Evolutionary conservation across 2,797 vertebrate species (phyloP).

Genomic region (Brachyrhaphis roseni): DNA sequence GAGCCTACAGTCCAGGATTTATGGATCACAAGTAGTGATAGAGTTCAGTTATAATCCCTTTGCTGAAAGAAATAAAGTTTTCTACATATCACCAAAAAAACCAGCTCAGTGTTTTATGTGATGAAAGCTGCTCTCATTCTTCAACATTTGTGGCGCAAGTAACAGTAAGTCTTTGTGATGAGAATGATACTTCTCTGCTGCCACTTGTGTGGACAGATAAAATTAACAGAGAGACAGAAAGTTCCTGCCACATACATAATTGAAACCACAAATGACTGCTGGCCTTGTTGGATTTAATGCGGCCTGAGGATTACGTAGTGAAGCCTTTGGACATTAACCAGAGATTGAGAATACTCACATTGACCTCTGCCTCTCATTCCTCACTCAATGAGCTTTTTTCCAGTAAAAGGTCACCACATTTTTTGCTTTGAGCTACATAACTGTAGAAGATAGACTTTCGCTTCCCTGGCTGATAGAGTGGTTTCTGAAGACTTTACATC

Average conservation of each 20-base stretch:
- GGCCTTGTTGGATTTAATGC: conserved; percentile 80
- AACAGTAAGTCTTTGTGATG: conserved; percentile 24
- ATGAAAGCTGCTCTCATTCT: conserved; percentile 3
- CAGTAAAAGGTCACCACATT: conserved; percentile 78
- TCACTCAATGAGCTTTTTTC: conserved; percentile 63
- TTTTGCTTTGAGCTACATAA: conserved; percentile 78
- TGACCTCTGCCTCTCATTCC: conserved; percentile 71
- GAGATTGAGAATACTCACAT: conserved; percentile 75
- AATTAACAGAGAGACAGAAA: conserved; percentile 36
- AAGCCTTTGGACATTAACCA: conserved; percentile 81
- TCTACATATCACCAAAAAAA: conserved; percentile 10
- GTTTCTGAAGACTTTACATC: conserved; percentile 80
- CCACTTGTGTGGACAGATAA: conserved; percentile 44
- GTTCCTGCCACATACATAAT: conserved; percentile 74
- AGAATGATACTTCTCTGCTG: conserved; percentile 11
- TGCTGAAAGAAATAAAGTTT: conserved; percentile 4
- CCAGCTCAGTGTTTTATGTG: neutral
- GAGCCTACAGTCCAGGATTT: neutral
- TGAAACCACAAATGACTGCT: conserved; percentile 82
- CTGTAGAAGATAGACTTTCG: conserved; percentile 75
- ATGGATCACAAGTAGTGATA: neutral
- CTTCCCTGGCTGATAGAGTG: conserved; percentile 81
- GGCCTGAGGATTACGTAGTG: conserved; percentile 76
- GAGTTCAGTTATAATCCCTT: neutral
- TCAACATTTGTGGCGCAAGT: conserved; percentile 21